These are phyloP conservation scores for Philantomba maxwellii DNA, from an alignment of 2,113 vertebrate genomes.

Conservation along the genomic window DNA sequence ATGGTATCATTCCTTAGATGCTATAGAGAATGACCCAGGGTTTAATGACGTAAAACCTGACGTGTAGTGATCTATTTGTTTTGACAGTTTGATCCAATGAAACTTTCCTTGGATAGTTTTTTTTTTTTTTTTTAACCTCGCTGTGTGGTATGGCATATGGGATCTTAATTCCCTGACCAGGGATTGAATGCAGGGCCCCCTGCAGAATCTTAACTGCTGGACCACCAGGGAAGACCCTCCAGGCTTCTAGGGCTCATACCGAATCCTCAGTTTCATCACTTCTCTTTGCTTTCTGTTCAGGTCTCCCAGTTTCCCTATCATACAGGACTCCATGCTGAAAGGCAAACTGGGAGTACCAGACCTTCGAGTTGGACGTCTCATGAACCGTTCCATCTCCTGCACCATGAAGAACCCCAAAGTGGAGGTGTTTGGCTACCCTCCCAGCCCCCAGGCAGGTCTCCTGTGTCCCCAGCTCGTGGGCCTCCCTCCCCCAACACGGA, in stretches of 20 bases:
- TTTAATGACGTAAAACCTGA: background rate
- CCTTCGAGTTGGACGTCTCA: slow-evolving; percentile 92
- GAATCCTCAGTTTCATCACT: background rate
- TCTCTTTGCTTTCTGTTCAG: slow-evolving; percentile 71
- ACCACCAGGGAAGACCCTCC: background rate
- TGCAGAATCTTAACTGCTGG: background rate
- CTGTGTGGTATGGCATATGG: background rate
- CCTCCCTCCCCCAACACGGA: slow-evolving; percentile 74
- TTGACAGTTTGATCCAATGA: background rate
- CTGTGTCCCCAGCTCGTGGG: slow-evolving; percentile 82
- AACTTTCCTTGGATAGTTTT: background rate
- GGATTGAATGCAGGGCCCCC: background rate
- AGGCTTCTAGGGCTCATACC: background rate
- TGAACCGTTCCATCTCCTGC: slow-evolving; percentile 97
- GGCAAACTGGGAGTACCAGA: slow-evolving; percentile 94
- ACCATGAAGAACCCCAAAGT: slow-evolving; percentile 97
- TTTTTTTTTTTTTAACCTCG: background rate
- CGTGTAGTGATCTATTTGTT: background rate
- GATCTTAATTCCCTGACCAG: background rate
- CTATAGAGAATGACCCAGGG: background rate
- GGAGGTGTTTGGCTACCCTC: slow-evolving; percentile 93
- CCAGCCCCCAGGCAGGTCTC: slow-evolving; percentile 93
- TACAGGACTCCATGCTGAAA: slow-evolving; percentile 96
- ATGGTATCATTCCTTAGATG: background rate
- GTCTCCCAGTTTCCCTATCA: slow-evolving; percentile 96